Evolutionary conservation across 2,888 invertebrate species (phyloP).

Genomic region (Nemoura dubitans): DNA sequence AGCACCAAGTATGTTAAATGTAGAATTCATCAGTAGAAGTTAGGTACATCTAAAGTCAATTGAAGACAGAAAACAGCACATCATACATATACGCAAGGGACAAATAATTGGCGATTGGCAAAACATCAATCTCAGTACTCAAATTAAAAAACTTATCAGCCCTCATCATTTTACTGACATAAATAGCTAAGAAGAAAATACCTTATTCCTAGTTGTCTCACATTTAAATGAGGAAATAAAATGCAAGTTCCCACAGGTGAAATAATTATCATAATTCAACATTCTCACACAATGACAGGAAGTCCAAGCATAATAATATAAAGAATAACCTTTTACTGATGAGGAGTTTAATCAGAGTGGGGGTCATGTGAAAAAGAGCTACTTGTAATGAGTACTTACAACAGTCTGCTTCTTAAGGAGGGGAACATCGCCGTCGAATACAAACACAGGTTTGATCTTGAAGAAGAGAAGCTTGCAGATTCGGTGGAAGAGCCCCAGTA

Average conservation of each 20-base stretch:
- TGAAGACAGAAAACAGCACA: too few relatives aligned
- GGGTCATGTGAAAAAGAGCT: constrained; percentile 49
- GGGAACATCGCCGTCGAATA: constrained; percentile 97
- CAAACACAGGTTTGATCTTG: constrained; percentile 95
- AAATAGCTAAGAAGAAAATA: constrained; percentile 34
- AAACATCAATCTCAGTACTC: neutral
- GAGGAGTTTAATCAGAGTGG: constrained; percentile 50
- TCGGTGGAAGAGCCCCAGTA: constrained; percentile 91
- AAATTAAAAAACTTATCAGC: neutral
- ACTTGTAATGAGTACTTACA: constrained; percentile 66
- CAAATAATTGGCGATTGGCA: neutral
- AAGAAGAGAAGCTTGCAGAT: constrained; percentile 96
- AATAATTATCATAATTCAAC: constrained; percentile 51
- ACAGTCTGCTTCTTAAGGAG: constrained; percentile 91
- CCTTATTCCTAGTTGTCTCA: constrained; percentile 21
- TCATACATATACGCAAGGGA: neutral
- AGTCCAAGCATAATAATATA: constrained; percentile 48
- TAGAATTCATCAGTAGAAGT: too few relatives aligned
- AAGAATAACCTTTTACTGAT: constrained; percentile 50
- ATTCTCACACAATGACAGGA: constrained; percentile 51
- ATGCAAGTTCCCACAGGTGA: constrained; percentile 48
- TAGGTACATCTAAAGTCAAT: too few relatives aligned
- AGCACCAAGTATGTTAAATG: too few relatives aligned
- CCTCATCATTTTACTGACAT: constrained; percentile 21
- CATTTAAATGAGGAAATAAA: constrained; percentile 50